Base-by-base conservation (phyloP, 2,888 invertebrate species). In the Ditula angustiorana region DNA sequence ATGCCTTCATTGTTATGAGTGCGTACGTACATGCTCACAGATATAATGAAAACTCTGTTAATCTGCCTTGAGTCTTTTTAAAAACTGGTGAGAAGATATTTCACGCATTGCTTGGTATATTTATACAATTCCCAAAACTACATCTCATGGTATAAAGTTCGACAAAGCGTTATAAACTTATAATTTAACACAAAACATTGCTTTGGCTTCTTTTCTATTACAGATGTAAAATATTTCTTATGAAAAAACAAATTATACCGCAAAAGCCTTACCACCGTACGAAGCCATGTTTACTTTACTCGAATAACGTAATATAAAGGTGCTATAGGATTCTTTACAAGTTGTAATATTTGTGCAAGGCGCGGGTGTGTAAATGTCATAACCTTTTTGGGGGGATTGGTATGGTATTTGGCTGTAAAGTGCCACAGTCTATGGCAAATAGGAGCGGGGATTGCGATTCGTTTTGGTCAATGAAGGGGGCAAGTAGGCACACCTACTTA, bases 361-460 rank as follows among this genome's bases (percentile, higher is more conserved):
- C 61, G 66, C 60, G 71, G 76, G 73, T 69, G 53, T 59, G 46
- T 65, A 65, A 68, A 70, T 70, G 68, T 66, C 68, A 65, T 65
- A 65, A 68, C 70, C 68, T 70, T 69, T 68, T 74, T 76, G 68
- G 56, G 59, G 65, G 59, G 46, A 59, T 65, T 50, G 64, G 63
- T 61, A 56, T 68, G 70, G 65, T 73, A 73, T 77, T 78, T 74
- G 71, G 66, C 59, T 73, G 72, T 72, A 75, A 77, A 78, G 73
- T 76, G 74, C 76, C 75, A 79, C 24, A 33, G 60, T 66, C 44
- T 52, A 63, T n/a, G 50, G 33, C 44, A 24, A 44, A 7, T 41
- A 52, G 24, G 33, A 33, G 50, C 11, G 30, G 62, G 41, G 57
- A 50, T 49, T 57, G 19, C n/a, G n/a, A 49, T 49, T 59, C 30